Conservation (phyloP, 2,888 invertebrate species). For the Aphidoletes aphidimyza region DNA sequence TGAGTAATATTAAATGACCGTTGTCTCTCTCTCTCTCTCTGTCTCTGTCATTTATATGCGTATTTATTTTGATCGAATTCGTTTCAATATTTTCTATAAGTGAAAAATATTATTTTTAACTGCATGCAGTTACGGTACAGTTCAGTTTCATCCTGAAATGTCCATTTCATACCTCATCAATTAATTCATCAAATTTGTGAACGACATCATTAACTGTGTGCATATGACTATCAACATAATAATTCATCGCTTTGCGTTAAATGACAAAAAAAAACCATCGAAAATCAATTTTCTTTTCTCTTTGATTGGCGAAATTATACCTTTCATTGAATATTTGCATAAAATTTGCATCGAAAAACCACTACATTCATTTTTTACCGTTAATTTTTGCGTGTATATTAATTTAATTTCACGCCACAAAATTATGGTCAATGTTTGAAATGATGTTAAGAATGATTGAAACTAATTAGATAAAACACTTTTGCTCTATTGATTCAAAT, state of each 20-base stretch:
- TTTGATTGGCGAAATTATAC: constrained; percentile 1
- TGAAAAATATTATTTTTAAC: constrained; percentile 14
- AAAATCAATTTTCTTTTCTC: constrained; percentile 29
- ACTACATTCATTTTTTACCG: background rate
- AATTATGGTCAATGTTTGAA: background rate
- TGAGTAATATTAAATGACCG: too few relatives aligned
- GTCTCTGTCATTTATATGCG: too few relatives aligned
- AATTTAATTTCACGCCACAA: background rate
- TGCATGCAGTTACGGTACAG: too few relatives aligned
- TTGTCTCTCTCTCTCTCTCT: too few relatives aligned
- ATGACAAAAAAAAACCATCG: background rate
- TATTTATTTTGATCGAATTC: too few relatives aligned
- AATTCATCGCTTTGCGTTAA: background rate
- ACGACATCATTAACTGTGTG: background rate
- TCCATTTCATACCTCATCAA: background rate
- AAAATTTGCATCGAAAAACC: background rate
- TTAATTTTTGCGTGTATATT: background rate
- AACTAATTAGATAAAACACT: background rate
- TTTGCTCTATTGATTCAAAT: background rate
- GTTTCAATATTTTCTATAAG: background rate
- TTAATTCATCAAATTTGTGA: background rate
- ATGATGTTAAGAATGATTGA: background rate
- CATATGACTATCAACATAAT: background rate
- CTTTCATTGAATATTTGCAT: constrained; percentile 23
- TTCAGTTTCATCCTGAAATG: too few relatives aligned